Conservation (phyloP, 2,888 invertebrate species). For the Entomobrya proxima region DNA sequence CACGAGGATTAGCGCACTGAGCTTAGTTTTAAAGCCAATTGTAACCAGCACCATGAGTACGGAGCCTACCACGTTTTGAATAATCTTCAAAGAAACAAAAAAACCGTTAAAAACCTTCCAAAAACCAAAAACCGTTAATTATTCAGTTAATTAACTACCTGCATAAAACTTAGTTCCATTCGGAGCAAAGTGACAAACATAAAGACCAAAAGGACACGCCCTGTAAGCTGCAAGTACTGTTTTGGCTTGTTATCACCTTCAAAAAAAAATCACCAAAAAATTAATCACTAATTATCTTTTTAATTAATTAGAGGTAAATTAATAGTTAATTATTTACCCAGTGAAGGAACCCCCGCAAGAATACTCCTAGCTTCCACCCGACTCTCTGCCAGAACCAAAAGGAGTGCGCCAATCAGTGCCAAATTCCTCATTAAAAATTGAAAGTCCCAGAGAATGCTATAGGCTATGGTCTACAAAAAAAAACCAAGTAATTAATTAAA, state of each 20-base stretch:
- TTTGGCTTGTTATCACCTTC: conserved; percentile 95
- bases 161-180: conserved; percentile 93
- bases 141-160: conserved; percentile 80
- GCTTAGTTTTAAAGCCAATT: conserved; percentile 98
- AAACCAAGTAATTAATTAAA: conserved; percentile 45
- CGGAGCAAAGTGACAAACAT: conserved; percentile 98
- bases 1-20: conserved; percentile 96
- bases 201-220: conserved; percentile 95
- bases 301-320: background rate
- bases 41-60: conserved; percentile 96
- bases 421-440: conserved; percentile 97
- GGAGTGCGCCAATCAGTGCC: conserved; percentile 96
- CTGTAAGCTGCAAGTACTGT: conserved; percentile 96
- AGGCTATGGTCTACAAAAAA: conserved; percentile 88
- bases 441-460: conserved; percentile 98
- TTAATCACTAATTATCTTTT: background rate
- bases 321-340: conserved; percentile 80
- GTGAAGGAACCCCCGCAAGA: conserved; percentile 95
- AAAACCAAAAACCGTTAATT: background rate
- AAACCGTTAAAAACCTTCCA: background rate
- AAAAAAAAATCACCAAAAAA: background rate
- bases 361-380: conserved; percentile 94
- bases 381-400: conserved; percentile 97
- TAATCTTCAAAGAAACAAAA: conserved; percentile 81
- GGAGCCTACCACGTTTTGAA: conserved; percentile 95